Evolutionary conservation across 2,113 vertebrate genomes (phyloP).

Genomic region (Ginglymostoma cirratum): DNA sequence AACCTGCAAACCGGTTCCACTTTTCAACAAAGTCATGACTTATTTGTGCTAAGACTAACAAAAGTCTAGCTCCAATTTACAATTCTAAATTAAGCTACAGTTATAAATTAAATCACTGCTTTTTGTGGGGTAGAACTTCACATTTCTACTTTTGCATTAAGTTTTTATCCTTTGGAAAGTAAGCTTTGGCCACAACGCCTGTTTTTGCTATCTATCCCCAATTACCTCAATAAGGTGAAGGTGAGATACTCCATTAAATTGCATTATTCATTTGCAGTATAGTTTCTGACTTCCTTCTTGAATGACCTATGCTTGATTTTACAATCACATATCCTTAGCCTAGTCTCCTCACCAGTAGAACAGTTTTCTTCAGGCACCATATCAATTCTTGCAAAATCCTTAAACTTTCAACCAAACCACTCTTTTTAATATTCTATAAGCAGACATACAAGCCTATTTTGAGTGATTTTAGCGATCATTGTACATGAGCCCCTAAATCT

Average conservation of each 20-base stretch:
- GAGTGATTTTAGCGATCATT: not conserved
- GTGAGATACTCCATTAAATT: not conserved
- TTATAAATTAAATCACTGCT: not conserved
- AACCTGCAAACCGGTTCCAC: not conserved
- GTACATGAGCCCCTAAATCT: not conserved
- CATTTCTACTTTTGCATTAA: not conserved
- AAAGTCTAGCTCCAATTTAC: not conserved
- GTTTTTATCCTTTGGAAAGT: not conserved
- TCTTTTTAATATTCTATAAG: not conserved
- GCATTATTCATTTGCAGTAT: not conserved
- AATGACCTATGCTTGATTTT: not conserved
- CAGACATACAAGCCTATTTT: not conserved
- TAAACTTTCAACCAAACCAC: not conserved
- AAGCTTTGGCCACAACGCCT: not conserved
- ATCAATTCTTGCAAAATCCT: not conserved
- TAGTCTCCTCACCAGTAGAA: not conserved
- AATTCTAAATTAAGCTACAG: not conserved
- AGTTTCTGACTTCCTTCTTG: not conserved
- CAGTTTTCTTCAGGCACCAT: not conserved
- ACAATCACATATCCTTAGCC: not conserved
- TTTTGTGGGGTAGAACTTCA: not conserved
- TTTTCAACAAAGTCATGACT: not conserved
- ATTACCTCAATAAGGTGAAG: not conserved
- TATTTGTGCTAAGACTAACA: not conserved
- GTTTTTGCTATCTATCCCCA: not conserved